phyloP scores from a whole-genome alignment of 2,888 invertebrate genomes.

The Tuta absoluta region DNA sequence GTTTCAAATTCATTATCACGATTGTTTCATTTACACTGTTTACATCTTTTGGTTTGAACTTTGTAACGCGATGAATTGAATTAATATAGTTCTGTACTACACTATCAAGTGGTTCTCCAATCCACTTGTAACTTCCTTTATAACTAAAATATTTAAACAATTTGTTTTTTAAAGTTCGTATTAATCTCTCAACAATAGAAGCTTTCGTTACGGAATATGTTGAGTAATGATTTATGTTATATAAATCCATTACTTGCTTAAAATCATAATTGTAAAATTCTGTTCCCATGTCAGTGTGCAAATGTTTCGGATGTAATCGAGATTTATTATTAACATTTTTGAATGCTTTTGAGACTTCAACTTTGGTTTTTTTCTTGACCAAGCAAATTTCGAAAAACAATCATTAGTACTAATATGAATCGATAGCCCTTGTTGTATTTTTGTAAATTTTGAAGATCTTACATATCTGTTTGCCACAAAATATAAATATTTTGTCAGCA shows the following conservation, averaged over 20 bases:
- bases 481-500: neutral
- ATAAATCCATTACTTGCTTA: slow-evolving; percentile 40
- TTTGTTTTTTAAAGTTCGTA: slow-evolving; percentile 20
- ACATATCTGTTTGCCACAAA: slow-evolving; percentile 62
- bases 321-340: neutral
- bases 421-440: slow-evolving; percentile 30
- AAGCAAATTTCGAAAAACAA: no score
- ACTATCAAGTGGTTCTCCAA: neutral
- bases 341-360: no score
- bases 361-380: no score
- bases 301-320: neutral
- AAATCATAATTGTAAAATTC: slow-evolving; percentile 41
- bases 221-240: slow-evolving; percentile 38
- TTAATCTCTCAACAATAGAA: slow-evolving; percentile 27
- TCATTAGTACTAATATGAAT: slow-evolving; percentile 26
- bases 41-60: slow-evolving; percentile 10
- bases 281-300: neutral
- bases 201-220: slow-evolving; percentile 33
- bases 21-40: neutral
- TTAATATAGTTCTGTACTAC: slow-evolving; percentile 9
- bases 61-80: slow-evolving; percentile 11
- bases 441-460: slow-evolving; percentile 35
- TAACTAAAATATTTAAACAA: neutral
- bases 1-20: no score
- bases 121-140: neutral